These are phyloP conservation scores for Actinopyga echinites DNA, from an alignment of 53 echinoderm and acorn worm genomes.

Conservation along the genomic window DNA sequence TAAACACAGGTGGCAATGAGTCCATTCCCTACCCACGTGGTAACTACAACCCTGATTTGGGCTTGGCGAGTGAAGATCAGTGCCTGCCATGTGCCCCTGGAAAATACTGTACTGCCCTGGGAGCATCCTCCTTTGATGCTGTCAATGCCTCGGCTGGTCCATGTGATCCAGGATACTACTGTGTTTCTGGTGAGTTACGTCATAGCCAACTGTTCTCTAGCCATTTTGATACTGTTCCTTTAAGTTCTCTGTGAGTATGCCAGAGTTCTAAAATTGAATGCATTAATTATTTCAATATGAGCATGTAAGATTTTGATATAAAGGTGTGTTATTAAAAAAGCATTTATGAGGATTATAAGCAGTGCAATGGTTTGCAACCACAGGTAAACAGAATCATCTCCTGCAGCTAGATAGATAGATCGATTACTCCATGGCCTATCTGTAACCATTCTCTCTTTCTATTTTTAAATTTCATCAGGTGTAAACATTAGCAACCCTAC, in stretches of 20 bases:
- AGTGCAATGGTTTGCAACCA: too few species aligned
- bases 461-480: conserved; percentile 48
- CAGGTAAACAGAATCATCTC: too few species aligned
- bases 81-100: conserved; percentile 80
- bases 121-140: conserved; percentile 53
- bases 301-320: too few species aligned
- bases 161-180: conserved; percentile 90
- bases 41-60: conserved; percentile 88
- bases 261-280: too few species aligned
- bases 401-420: too few species aligned
- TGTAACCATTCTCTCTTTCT: not conserved
- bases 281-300: too few species aligned
- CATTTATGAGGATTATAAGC: too few species aligned
- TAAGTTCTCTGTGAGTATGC: too few species aligned
- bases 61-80: conserved; percentile 81
- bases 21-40: conserved; percentile 93
- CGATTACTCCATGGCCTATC: not conserved
- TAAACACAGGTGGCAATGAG: conserved; percentile 91
- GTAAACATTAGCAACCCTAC: conserved; percentile 87
- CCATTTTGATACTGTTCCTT: too few species aligned
- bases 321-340: too few species aligned
- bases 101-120: conserved; percentile 63
- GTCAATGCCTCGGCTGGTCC: conserved; percentile 76
- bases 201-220: too few species aligned
- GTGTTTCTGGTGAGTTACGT: conserved; percentile 74